Evolutionary conservation across 2,888 invertebrate genomes (phyloP).

Genomic region (Drosophila nr. fundita): DNA sequence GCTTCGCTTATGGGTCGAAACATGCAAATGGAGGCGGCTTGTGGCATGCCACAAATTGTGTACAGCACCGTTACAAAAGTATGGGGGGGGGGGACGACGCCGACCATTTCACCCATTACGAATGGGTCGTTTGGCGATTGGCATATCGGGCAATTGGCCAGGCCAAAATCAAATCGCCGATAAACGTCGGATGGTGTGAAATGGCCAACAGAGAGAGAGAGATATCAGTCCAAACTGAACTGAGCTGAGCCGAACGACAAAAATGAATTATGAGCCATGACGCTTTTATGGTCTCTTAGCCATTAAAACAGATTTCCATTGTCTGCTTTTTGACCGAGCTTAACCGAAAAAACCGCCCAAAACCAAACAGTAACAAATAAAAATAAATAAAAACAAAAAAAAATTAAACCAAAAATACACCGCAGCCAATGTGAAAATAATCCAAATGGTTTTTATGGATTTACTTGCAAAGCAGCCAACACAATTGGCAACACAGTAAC

Average conservation of each 20-base stretch:
- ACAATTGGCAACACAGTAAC: conserved; percentile 36
- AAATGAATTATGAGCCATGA: conserved; percentile 75
- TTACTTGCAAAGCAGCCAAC: conserved; percentile 28
- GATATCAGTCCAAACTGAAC: background rate
- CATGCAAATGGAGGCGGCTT: conserved; percentile 50
- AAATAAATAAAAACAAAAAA: background rate
- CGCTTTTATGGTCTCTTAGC: conserved; percentile 69
- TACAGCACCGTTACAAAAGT: conserved; percentile 17
- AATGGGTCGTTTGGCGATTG: conserved; percentile 54
- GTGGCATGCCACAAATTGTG: conserved; percentile 56
- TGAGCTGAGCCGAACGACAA: conserved; percentile 30
- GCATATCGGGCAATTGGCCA: conserved; percentile 67
- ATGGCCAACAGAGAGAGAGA: conserved; percentile 56
- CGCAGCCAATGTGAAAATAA: conserved; percentile 56
- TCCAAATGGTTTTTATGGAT: conserved; percentile 44
- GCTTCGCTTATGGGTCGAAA: conserved; percentile 15
- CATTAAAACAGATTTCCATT: conserved; percentile 76
- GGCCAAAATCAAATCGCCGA: conserved; percentile 65
- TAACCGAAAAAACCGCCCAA: conserved; percentile 42
- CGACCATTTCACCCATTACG: conserved; percentile 56
- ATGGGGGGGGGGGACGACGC: background rate
- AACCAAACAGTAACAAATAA: conserved; percentile 22
- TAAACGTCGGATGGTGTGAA: conserved; percentile 71
- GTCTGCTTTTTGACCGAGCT: conserved; percentile 48
- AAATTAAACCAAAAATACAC: conserved; percentile 10